These are phyloP conservation scores for Rotaria magnacalcarata DNA, from an alignment of 2,888 invertebrate genomes.

Conservation along the genomic window DNA sequence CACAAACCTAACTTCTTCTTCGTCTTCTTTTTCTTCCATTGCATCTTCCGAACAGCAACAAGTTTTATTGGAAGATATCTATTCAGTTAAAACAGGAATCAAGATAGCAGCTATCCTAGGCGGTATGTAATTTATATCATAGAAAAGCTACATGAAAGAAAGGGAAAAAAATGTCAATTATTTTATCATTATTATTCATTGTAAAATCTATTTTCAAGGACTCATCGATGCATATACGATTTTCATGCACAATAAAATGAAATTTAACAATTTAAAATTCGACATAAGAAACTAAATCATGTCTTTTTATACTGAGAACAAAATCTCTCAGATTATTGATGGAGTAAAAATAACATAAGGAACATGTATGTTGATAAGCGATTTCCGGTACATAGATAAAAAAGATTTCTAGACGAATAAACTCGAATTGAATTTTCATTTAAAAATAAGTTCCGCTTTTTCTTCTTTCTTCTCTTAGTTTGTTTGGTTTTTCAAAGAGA, in stretches of 20 bases:
- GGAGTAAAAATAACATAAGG: neutral
- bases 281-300: neutral
- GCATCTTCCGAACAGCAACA: neutral
- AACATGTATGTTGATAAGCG: neutral
- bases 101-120: conserved; percentile 28
- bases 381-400: neutral
- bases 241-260: neutral
- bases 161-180: neutral
- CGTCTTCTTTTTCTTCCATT: neutral
- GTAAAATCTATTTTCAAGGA: neutral
- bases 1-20: neutral
- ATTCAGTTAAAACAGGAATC: conserved; percentile 33
- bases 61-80: neutral
- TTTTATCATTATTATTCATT: neutral
- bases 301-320: neutral
- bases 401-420: neutral
- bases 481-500: neutral
- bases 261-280: neutral
- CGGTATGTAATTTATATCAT: conserved; percentile 20
- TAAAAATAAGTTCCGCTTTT: neutral
- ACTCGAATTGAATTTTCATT: neutral
- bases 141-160: neutral
- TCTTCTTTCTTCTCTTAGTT: neutral
- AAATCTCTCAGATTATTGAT: neutral
- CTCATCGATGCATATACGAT: conserved; percentile 3